Evolutionary conservation across 2,113 vertebrate species (phyloP).

Genomic region (Indicator indicator): DNA sequence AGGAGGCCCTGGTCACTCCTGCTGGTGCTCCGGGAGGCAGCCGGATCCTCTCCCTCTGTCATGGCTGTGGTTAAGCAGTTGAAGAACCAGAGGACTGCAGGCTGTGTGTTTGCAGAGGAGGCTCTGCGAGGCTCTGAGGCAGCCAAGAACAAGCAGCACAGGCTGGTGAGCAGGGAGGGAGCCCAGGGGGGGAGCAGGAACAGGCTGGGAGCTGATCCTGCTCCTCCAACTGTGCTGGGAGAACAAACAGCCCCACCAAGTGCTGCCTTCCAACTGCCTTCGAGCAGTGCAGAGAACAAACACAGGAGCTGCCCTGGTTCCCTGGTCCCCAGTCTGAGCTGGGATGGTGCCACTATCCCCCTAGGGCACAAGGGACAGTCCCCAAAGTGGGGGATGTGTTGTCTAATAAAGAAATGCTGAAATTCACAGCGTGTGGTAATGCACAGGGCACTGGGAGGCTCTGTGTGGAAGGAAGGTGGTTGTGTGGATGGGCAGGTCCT

Average conservation of each 20-base stretch:
- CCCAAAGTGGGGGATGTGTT: too few relatives aligned
- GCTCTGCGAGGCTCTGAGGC: background rate
- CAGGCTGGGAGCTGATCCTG: background rate
- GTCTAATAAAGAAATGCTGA: too few relatives aligned
- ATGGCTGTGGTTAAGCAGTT: background rate
- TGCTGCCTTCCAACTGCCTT: background rate
- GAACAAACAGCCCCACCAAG: background rate
- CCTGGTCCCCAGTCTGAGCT: background rate
- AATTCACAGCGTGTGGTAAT: too few relatives aligned
- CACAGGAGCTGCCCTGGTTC: fast-evolving
- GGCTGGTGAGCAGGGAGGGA: conserved; percentile 15
- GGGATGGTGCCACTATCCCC: background rate
- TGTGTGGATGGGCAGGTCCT: background rate
- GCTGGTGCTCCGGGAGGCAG: background rate
- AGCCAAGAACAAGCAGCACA: conserved; percentile 11
- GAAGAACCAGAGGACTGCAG: background rate
- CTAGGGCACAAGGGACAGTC: too few relatives aligned
- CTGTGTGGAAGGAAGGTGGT: background rate
- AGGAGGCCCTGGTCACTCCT: background rate
- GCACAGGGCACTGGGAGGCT: too few relatives aligned
- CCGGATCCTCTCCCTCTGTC: conserved; percentile 27
- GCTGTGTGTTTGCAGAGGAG: background rate
- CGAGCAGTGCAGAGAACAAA: background rate
- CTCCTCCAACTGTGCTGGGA: background rate
- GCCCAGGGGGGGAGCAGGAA: background rate